phyloP scores from a whole-genome alignment of 2,797 vertebrate species.

The Notoglanidium macrostoma region DNA sequence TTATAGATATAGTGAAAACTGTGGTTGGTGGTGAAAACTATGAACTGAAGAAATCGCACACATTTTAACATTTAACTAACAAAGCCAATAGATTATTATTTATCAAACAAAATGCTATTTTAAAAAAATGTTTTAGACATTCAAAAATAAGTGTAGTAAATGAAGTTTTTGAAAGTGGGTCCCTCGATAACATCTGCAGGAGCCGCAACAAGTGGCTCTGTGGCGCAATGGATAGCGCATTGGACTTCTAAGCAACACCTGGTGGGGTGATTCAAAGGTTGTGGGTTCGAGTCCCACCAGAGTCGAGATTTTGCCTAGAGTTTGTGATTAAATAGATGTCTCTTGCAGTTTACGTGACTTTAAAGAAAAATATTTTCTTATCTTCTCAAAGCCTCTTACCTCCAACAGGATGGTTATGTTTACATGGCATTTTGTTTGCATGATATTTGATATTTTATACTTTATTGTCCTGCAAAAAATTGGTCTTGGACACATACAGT shows the following conservation, averaged over 20 bases:
- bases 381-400: too few species aligned
- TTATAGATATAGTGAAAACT: neutral
- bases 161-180: neutral
- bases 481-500: too few species aligned
- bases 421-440: too few species aligned
- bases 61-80: neutral
- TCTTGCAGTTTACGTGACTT: too few species aligned
- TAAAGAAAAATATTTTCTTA: too few species aligned
- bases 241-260: constrained; percentile 77
- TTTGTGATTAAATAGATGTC: too few species aligned
- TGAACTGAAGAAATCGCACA: neutral
- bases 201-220: constrained; percentile 59
- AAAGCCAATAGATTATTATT: neutral
- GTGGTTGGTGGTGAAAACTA: too few species aligned
- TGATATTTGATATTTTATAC: too few species aligned
- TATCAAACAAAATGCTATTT: neutral
- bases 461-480: too few species aligned
- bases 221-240: constrained; percentile 96
- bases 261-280: constrained; percentile 79
- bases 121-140: neutral
- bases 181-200: too few species aligned
- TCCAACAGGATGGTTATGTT: too few species aligned
- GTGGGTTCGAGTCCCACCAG: constrained; percentile 87
- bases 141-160: neutral
- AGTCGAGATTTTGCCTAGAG: constrained; percentile 46